Conservation (phyloP, 2,888 invertebrate genomes). For the Drosophila longiperda region DNA sequence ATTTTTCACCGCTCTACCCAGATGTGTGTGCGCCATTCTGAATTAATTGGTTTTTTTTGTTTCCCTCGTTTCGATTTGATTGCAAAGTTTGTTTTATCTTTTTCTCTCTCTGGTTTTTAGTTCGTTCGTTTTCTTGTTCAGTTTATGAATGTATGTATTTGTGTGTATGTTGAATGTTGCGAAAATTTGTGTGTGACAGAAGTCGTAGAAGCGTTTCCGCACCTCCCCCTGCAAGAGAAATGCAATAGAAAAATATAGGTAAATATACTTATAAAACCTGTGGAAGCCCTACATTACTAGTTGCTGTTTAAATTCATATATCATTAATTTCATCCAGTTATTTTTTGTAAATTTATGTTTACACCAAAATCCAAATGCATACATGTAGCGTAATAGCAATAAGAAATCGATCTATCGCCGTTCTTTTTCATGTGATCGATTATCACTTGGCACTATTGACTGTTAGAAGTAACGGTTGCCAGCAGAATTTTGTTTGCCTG, state of each 20-base stretch:
- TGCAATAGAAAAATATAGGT: constrained; percentile 9
- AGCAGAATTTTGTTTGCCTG: constrained; percentile 10
- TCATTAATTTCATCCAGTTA: neutral
- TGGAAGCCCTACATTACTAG: constrained; percentile 15
- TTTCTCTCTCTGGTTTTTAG: constrained; percentile 22
- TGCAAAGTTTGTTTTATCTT: constrained; percentile 48
- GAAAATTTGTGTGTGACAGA: constrained; percentile 65
- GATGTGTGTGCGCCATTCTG: constrained; percentile 87
- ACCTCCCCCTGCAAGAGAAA: constrained; percentile 84
- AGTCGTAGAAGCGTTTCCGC: constrained; percentile 83
- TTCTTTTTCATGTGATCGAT: constrained; percentile 27
- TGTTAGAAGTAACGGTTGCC: constrained; percentile 17
- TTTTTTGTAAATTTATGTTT: neutral
- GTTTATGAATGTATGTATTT: constrained; percentile 28
- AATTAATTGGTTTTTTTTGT: constrained; percentile 36
- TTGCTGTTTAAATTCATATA: neutral
- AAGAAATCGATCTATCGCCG: constrained; percentile 12
- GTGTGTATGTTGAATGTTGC: constrained; percentile 53
- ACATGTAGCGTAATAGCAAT: neutral
- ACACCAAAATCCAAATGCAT: neutral
- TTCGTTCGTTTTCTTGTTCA: constrained; percentile 46
- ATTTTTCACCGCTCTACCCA: constrained; percentile 90
- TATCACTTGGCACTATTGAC: constrained; percentile 22
- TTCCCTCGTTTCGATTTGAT: constrained; percentile 27
- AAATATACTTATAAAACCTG: neutral